A percentile compares a stretch with the other conserved stretches of the same genome.
These are phyloP conservation scores for Macroramphosus scolopax DNA, from an alignment of 2,797 vertebrate genomes.

Conservation along the genomic window DNA sequence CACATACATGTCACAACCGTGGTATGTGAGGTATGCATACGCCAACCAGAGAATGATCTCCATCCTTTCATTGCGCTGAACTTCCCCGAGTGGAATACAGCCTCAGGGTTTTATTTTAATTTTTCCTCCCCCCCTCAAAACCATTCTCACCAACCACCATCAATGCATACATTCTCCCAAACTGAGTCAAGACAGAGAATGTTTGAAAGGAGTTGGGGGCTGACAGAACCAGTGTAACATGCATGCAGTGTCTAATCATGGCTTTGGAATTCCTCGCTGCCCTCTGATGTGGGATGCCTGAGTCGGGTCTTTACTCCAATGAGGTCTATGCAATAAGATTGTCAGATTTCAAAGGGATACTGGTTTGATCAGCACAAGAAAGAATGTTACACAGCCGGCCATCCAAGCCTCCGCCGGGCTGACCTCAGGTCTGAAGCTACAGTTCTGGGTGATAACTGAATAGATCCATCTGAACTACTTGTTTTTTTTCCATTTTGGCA, in stretches of 20 bases:
- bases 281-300: constrained; percentile 41
- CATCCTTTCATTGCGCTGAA: constrained; percentile 60
- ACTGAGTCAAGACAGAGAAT: constrained; percentile 43
- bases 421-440: no score
- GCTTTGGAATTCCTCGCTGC: constrained; percentile 29
- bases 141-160: constrained; percentile 11
- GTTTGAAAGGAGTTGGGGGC: constrained; percentile 5
- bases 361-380: constrained; percentile 34
- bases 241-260: constrained; percentile 6
- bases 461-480: no score
- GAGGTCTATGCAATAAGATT: constrained; percentile 23
- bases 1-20: constrained; percentile 58
- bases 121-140: constrained; percentile 6
- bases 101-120: constrained; percentile 54
- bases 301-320: constrained; percentile 1
- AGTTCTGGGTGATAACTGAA: no score
- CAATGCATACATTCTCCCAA: constrained; percentile 31
- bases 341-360: constrained; percentile 51
- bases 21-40: constrained; percentile 77
- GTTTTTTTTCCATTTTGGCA: no score
- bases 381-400: constrained; percentile 29
- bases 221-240: background rate
- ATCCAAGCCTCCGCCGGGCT: background rate
- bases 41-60: constrained; percentile 68
- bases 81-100: constrained; percentile 56